Evolutionary conservation across 2,797 vertebrate genomes (phyloP), one percentile per base, ranked within the genome.

Genomic region (Cyprinodon diabolis): DNA sequence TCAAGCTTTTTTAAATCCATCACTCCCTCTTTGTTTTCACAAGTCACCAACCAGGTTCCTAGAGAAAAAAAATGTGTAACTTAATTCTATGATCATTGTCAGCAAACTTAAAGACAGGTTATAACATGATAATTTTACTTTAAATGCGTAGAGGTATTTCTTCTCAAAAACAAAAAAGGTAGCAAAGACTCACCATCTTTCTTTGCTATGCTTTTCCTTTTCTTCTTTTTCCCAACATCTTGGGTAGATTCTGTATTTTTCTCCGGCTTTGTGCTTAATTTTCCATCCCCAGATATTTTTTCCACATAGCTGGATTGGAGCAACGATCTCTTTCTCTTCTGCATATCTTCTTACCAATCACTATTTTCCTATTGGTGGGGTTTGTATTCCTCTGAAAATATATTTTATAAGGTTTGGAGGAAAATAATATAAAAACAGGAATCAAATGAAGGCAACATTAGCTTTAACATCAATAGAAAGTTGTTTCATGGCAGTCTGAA

Each of bases 1-100:
- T 4, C 0, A 10, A 84, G 79, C 51, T 68, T 90, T 1, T 76
- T 23, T 48, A 35, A 6, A 6, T 90, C 17, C 58, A 93, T 73
- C 15, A 9, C 0, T 15, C 91, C 92, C 3, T 7, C 55, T 86
- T 80, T 90, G 67, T 48, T 23, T 75, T 86, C 91, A 85, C 91
- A 93, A 9, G 55, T 85, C 13, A 92, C 89, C 63, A 2, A 0
- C 54, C 82, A 54, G 1, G 58, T 1, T 21, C 2, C 84, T 87
- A 37, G 17, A 68, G 4, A 63, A 1, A 71, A 3, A 35, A 43
- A 30, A 52, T 62, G 10, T 48, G 47, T 14, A 10, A 1, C 15
- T 37, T 58, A 58, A 13, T 14, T 30, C 0, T 14, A n/a, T 8
- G 19, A 45, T 62, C 4, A 60, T 48, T 2, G 21, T 11, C 30